Base-by-base conservation (phyloP, 2,888 invertebrate genomes). In the Rhagium mordax region DNA sequence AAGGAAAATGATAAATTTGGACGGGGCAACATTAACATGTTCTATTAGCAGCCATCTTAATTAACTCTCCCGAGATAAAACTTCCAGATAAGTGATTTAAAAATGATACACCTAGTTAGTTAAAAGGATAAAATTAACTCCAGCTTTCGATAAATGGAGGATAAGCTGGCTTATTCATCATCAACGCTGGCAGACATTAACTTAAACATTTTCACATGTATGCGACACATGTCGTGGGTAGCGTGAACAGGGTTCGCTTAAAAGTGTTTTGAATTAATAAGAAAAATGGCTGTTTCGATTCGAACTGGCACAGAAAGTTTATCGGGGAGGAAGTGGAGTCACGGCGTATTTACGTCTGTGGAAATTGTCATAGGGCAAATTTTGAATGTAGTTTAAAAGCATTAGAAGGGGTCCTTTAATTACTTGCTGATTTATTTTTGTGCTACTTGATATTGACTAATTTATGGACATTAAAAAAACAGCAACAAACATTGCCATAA, bases 231-330 rank as follows among this genome's bases (percentile, higher is more conserved):
- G 77, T 79, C 74, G 74, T 75, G 77, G 73, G 73, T 70, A 71
- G 71, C 72, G 67, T 53, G 66, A 51, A 76, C 71, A 79, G 65
- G 70, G 47, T 67, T 67, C 70, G 68, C 68, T 78, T 81, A 79
- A 83, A 81, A 83, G 78, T 82, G 84, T 83, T 85, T 84, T 83
- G 84, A 85, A 85, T 85, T 85, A 85, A 83, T 81, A 83, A 84
- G 85, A 85, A 84, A 84, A 85, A 85, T 82, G 83, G 81, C 74
- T 78, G 78, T 80, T 82, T 81, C 78, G 78, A 84, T 83, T 80
- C 81, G 80, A 81, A 77, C 77, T 81, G 84, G 80, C 84, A 79
- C 78, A 72, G 70, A 72, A 74, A 65, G 48, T 53, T 59, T 55
- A 71, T 57, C 49, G 72, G 66, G 74, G 80, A 85, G 84, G 84